phyloP scores from a whole-genome alignment of 2,888 invertebrate genomes.

The Limnephilus lunatus region DNA sequence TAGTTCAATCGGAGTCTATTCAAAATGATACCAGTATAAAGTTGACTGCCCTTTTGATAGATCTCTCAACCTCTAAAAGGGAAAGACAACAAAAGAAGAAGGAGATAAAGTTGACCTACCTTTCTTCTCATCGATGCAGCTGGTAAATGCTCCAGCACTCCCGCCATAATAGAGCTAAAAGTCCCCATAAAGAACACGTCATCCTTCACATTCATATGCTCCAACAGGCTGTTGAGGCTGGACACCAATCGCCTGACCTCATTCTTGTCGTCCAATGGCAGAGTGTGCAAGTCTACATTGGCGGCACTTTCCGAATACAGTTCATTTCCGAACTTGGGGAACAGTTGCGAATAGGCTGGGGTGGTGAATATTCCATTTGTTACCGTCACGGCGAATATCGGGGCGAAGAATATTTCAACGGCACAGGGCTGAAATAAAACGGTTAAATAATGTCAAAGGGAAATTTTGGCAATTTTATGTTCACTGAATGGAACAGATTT shows the following conservation, averaged over 20 bases:
- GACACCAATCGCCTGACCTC: conserved; percentile 74
- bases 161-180: conserved; percentile 79
- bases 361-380: conserved; percentile 80
- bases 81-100: neutral
- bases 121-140: conserved; percentile 77
- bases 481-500: too few relatives aligned
- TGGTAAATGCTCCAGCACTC: conserved; percentile 78
- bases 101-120: conserved; percentile 70
- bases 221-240: conserved; percentile 76
- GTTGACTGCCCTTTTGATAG: too few relatives aligned
- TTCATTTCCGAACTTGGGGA: conserved; percentile 75
- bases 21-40: too few relatives aligned
- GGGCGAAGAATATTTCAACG: conserved; percentile 80
- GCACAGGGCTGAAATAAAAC: conserved; percentile 77
- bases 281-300: conserved; percentile 71
- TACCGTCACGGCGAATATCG: conserved; percentile 78
- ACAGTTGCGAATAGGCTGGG: conserved; percentile 79
- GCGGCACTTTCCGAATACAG: conserved; percentile 70
- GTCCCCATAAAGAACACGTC: conserved; percentile 82
- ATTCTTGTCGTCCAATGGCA: conserved; percentile 72
- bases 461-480: neutral
- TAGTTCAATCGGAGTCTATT: too few relatives aligned
- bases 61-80: neutral
- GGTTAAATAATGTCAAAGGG: conserved; percentile 37
- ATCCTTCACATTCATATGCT: conserved; percentile 80